These are phyloP conservation scores for Luehdorfia chinensis DNA, from an alignment of 1,140 invertebrate species.

Conservation along the genomic window DNA sequence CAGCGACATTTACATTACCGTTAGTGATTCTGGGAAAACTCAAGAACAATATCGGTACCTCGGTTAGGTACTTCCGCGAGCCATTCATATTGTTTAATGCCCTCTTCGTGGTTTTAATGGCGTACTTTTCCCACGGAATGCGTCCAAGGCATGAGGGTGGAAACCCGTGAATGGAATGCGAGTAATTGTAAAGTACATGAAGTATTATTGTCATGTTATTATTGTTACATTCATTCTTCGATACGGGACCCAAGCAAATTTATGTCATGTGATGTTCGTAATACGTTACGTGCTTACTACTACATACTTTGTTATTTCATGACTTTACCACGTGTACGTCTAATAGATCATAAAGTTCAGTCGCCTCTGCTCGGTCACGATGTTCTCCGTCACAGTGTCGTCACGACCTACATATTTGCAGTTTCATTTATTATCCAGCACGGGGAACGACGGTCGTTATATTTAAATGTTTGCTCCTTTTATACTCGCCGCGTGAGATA, in stretches of 20 bases:
- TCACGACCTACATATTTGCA: slow-evolving; percentile 64
- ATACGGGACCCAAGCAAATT: neutral
- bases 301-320: slow-evolving; percentile 24
- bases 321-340: slow-evolving; percentile 38
- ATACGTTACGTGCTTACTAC: slow-evolving; percentile 18
- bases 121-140: slow-evolving; percentile 28
- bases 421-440: slow-evolving; percentile 44
- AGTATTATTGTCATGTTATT: slow-evolving; percentile 1
- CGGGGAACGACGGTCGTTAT: slow-evolving; percentile 1
- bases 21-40: slow-evolving; percentile 55
- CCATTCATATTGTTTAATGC: slow-evolving; percentile 35
- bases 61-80: slow-evolving; percentile 40
- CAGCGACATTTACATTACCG: slow-evolving; percentile 62
- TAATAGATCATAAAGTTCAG: slow-evolving; percentile 51
- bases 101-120: slow-evolving; percentile 25
- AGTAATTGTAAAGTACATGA: slow-evolving; percentile 12
- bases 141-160: slow-evolving; percentile 1
- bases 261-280: slow-evolving; percentile 15
- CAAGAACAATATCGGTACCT: slow-evolving; percentile 51
- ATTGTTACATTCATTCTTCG: slow-evolving; percentile 6
- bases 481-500: too few relatives aligned
- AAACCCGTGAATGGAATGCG: slow-evolving; percentile 18
- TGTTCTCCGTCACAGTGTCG: slow-evolving; percentile 43
- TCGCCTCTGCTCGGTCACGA: slow-evolving; percentile 57
- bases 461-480: slow-evolving; percentile 8